These are phyloP conservation scores for Galemys pyrenaicus DNA, from an alignment of 2,113 vertebrate genomes.

Conservation along the genomic window DNA sequence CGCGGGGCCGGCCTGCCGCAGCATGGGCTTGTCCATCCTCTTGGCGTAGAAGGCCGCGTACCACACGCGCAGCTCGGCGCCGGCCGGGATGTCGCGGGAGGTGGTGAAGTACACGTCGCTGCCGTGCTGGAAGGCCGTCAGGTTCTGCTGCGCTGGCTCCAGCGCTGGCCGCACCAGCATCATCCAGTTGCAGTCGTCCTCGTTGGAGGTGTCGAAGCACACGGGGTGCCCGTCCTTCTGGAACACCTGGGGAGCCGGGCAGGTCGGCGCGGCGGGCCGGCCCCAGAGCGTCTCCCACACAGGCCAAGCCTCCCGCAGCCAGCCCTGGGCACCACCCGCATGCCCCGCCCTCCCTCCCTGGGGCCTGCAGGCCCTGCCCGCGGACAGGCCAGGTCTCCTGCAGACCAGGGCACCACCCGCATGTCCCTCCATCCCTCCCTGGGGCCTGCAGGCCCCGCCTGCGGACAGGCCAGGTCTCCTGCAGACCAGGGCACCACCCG, in stretches of 20 bases:
- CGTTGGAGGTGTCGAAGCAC: conserved; percentile 93
- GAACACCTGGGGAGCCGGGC: conserved; percentile 89
- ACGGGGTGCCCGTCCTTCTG: conserved; percentile 90
- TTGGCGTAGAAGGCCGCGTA: conserved; percentile 99
- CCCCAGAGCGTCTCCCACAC: too few relatives aligned
- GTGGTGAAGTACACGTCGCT: conserved; percentile 97
- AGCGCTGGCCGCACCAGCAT: conserved; percentile 96
- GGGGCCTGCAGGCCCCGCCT: too few relatives aligned
- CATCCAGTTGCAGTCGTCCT: conserved; percentile 99
- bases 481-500: too few relatives aligned
- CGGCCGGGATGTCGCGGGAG: conserved; percentile 93
- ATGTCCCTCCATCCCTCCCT: too few relatives aligned
- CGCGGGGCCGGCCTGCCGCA: conserved; percentile 87
- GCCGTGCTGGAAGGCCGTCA: conserved; percentile 96
- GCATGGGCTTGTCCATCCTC: conserved; percentile 96
- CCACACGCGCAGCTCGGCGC: conserved; percentile 96
- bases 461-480: too few relatives aligned
- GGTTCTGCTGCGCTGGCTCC: conserved; percentile 93
- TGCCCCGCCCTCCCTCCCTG: too few relatives aligned
- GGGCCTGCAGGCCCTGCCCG: too few relatives aligned
- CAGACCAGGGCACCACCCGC: too few relatives aligned
- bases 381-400: too few relatives aligned
- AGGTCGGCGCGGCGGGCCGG: too few relatives aligned
- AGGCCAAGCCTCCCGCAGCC: too few relatives aligned
- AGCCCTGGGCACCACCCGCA: too few relatives aligned